Evolutionary conservation across 2,113 vertebrate genomes (phyloP).

Genomic region (Canis aureus): DNA sequence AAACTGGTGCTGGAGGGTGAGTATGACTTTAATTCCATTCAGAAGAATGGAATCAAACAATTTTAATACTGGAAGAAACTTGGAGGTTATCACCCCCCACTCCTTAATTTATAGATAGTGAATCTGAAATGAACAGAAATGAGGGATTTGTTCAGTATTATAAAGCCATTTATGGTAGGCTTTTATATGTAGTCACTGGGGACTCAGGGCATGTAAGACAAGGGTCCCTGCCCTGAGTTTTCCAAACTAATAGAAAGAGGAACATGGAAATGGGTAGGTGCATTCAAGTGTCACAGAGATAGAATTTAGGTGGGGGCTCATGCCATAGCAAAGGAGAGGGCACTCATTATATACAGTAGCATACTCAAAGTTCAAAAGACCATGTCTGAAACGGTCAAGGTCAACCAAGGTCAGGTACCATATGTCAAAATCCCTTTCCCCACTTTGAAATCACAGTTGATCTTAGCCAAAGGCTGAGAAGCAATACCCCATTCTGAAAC

Average conservation of each 20-base stretch:
- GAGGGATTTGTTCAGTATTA: neutral
- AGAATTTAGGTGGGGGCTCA: neutral
- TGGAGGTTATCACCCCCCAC: neutral
- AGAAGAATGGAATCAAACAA: neutral
- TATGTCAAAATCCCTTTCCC: neutral
- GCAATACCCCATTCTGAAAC: neutral
- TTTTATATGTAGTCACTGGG: conserved; percentile 12
- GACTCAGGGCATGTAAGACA: neutral
- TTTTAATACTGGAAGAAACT: conserved; percentile 36
- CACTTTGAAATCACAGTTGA: neutral
- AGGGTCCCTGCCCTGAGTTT: neutral
- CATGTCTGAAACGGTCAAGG: conserved; percentile 29
- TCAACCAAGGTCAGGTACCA: neutral
- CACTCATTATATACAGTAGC: neutral
- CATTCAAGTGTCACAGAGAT: neutral
- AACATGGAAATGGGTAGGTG: neutral
- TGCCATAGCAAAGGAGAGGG: neutral
- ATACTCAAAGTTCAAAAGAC: neutral
- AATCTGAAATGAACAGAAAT: conserved; percentile 45
- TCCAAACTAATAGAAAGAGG: neutral
- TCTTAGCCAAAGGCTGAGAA: neutral
- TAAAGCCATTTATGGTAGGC: neutral
- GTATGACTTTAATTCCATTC: neutral
- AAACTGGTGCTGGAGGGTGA: neutral
- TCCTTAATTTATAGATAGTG: conserved; percentile 13